Percentiles rank a stretch among this genome's conserved stretches.
These are phyloP conservation scores for Cromileptes altivelis DNA, from an alignment of 2,113 vertebrate species.

Conservation along the genomic window DNA sequence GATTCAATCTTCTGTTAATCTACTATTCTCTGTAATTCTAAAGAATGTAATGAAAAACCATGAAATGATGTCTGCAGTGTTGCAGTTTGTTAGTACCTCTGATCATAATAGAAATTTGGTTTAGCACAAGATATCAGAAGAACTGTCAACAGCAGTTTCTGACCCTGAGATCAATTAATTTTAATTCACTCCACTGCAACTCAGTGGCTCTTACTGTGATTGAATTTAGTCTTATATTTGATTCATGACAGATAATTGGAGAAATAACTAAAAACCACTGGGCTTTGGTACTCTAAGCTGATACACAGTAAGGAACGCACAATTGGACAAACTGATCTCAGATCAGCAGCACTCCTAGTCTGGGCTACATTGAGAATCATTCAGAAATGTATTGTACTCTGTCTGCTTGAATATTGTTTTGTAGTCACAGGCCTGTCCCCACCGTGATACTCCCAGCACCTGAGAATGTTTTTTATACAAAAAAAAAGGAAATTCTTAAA, in stretches of 20 bases:
- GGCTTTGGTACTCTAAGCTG: not conserved
- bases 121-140: constrained; percentile 4
- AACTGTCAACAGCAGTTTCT: constrained; percentile 17
- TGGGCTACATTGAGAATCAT: not conserved
- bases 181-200: constrained; percentile 25
- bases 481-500: not conserved
- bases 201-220: constrained; percentile 20
- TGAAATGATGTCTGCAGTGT: constrained; percentile 38
- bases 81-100: constrained; percentile 9
- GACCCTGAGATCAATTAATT: constrained; percentile 34
- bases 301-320: not conserved
- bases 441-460: constrained; percentile 30
- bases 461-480: constrained; percentile 59
- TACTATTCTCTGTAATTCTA: constrained; percentile 43
- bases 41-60: constrained; percentile 38
- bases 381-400: not conserved
- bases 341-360: constrained; percentile 19
- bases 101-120: constrained; percentile 34
- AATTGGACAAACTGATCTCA: not conserved
- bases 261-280: constrained; percentile 35
- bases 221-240: constrained; percentile 37
- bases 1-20: constrained; percentile 56
- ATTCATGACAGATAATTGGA: constrained; percentile 45
- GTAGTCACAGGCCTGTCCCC: constrained; percentile 19
- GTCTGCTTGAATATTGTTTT: constrained; percentile 22